Conservation (phyloP, 2,888 invertebrate species). For the Chrysolina oricalcia region DNA sequence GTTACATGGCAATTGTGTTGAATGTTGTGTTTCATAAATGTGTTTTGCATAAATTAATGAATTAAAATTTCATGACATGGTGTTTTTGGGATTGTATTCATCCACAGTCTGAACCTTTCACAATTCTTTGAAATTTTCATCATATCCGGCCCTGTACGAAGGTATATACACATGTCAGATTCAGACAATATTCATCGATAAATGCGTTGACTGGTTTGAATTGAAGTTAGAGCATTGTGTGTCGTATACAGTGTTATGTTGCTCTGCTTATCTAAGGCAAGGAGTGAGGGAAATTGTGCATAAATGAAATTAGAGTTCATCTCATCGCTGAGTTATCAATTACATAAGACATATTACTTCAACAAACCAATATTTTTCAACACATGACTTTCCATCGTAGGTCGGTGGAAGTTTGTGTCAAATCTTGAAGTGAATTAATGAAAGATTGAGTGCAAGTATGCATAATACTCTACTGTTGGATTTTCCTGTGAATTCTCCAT, state of each 20-base stretch:
- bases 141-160: background rate
- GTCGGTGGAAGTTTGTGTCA: too few species aligned
- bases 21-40: too few species aligned
- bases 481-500: too few species aligned
- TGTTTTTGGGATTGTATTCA: too few species aligned
- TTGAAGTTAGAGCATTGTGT: background rate
- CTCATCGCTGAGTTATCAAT: background rate
- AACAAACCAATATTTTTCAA: background rate
- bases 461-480: too few species aligned
- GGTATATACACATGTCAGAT: slow-evolving; percentile 44
- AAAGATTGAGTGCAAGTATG: too few species aligned
- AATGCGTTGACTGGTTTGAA: slow-evolving; percentile 12
- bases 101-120: too few species aligned
- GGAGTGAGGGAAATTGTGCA: background rate
- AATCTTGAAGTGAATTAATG: too few species aligned
- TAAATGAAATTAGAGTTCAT: background rate
- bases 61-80: too few species aligned
- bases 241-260: background rate
- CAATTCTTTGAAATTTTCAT: background rate
- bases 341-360: background rate
- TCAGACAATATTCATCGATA: slow-evolving; percentile 56
- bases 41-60: too few species aligned
- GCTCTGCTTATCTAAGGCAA: background rate
- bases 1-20: too few species aligned
- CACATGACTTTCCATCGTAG: too few species aligned